Conservation (phyloP, 2,888 invertebrate species). For the Drosophila engyochracea region DNA sequence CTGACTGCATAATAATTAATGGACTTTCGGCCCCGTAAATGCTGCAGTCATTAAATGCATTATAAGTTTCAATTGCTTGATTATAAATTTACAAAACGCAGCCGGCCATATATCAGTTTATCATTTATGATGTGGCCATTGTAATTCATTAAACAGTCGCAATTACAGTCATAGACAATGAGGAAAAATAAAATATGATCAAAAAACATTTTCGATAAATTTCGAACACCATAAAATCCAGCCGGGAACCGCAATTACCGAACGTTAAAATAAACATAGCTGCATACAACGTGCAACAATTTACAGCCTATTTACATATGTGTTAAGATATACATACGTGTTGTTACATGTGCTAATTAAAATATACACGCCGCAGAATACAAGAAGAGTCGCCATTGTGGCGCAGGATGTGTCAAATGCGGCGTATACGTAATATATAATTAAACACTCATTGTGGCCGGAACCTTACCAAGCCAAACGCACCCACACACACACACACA, state of each 20-base stretch:
- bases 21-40: slow-evolving; percentile 26
- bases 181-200: slow-evolving; percentile 10
- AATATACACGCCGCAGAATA: slow-evolving; percentile 55
- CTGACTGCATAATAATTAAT: slow-evolving; percentile 33
- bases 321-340: slow-evolving; percentile 16
- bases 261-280: slow-evolving; percentile 23
- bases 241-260: slow-evolving; percentile 13
- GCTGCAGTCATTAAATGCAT: slow-evolving; percentile 41
- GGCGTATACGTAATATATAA: slow-evolving; percentile 72
- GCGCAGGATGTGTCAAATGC: slow-evolving; percentile 62
- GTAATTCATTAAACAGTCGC: slow-evolving; percentile 47
- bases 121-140: slow-evolving; percentile 53
- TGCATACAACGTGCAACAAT: slow-evolving; percentile 17
- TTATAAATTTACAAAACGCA: slow-evolving; percentile 39
- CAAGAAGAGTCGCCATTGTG: slow-evolving; percentile 12
- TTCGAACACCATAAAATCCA: slow-evolving; percentile 21
- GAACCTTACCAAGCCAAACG: slow-evolving; percentile 16
- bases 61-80: slow-evolving; percentile 31
- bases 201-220: slow-evolving; percentile 52
- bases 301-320: slow-evolving; percentile 30
- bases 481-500: neutral
- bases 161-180: slow-evolving; percentile 34
- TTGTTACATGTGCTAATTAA: slow-evolving; percentile 65
- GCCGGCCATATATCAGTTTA: slow-evolving; percentile 30
- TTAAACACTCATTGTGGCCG: slow-evolving; percentile 58